Conservation (phyloP, 2,888 invertebrate genomes). For the Selenia dentaria region DNA sequence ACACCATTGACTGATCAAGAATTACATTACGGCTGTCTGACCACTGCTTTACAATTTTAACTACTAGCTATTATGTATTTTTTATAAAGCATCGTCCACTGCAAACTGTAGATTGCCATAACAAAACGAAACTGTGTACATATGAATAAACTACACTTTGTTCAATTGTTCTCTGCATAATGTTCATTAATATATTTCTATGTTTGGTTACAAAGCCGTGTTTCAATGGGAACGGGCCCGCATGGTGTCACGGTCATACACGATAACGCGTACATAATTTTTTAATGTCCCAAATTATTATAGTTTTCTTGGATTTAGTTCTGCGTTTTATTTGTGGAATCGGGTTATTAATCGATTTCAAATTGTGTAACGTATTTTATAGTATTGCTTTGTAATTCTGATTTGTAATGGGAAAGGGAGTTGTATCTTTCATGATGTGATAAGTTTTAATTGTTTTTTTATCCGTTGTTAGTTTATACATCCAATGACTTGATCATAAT, state of each 20-base stretch:
- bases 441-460: too few species aligned
- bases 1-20: too few species aligned
- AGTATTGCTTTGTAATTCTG: background rate
- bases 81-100: too few species aligned
- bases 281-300: constrained; percentile 44
- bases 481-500: too few species aligned
- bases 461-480: too few species aligned
- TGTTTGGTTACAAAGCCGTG: constrained; percentile 16
- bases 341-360: constrained; percentile 10
- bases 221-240: constrained; percentile 56
- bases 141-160: constrained; percentile 2
- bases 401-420: background rate
- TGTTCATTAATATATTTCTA: constrained; percentile 10
- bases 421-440: too few species aligned
- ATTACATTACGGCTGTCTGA: too few species aligned
- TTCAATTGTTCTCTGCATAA: constrained; percentile 11
- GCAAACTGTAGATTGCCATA: too few species aligned
- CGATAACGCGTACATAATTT: constrained; percentile 57
- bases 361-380: constrained; percentile 18
- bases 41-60: too few species aligned
- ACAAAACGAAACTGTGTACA: too few species aligned
- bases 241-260: constrained; percentile 62
- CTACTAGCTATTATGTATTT: too few species aligned
- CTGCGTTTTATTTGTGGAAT: constrained; percentile 24
- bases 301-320: constrained; percentile 42